These are phyloP conservation scores for Agapornis roseicollis DNA, from an alignment of 2,113 vertebrate species.

Conservation along the genomic window DNA sequence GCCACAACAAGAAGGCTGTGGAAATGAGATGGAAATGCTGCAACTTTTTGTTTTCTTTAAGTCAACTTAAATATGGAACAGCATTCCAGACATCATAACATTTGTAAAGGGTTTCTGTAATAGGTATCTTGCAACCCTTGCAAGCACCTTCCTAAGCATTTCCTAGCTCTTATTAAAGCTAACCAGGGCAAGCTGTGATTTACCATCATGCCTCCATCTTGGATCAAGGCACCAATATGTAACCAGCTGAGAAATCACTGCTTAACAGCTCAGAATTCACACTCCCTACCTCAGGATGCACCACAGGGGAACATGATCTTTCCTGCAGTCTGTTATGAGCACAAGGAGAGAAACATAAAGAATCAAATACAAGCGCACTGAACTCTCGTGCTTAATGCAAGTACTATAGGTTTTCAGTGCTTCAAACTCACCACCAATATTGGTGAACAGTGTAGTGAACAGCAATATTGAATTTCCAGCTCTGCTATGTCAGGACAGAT, in stretches of 20 bases:
- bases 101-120: not conserved
- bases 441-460: not conserved
- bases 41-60: not conserved
- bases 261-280: not conserved
- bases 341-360: not conserved
- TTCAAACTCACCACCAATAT: not conserved
- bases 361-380: not conserved
- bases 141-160: not conserved
- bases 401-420: not conserved
- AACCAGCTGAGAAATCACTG: not conserved
- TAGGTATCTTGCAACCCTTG: not conserved
- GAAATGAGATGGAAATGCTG: not conserved
- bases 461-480: not conserved
- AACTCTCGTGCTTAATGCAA: not conserved
- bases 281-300: not conserved
- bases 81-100: not conserved
- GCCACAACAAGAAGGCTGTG: not conserved
- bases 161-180: not conserved
- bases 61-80: not conserved
- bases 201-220: not conserved
- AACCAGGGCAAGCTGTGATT: not conserved
- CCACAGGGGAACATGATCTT: not conserved
- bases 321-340: not conserved
- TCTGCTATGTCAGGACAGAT: not conserved
- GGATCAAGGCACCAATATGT: accelerated